Percentiles rank a stretch among this genome's conserved stretches.
These are phyloP conservation scores for Numida meleagris DNA, from an alignment of 2,113 vertebrate species.

Conservation along the genomic window DNA sequence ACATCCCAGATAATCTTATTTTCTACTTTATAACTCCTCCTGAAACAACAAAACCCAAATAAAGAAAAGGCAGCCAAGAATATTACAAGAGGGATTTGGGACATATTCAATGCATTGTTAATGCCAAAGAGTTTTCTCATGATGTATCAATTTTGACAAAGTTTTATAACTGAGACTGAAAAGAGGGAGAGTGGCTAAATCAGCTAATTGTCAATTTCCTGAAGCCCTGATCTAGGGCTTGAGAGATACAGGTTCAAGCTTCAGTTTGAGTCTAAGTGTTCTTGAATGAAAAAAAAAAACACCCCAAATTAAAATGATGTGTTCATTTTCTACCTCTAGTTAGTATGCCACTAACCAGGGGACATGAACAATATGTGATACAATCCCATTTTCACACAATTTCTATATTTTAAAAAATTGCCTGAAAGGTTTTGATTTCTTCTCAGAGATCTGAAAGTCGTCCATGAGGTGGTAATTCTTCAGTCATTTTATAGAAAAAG, in stretches of 20 bases:
- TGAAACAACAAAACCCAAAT: constrained; percentile 33
- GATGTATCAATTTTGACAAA: background rate
- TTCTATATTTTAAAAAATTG: background rate
- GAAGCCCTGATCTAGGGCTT: background rate
- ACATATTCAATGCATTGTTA: background rate
- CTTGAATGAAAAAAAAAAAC: background rate
- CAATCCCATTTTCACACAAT: background rate
- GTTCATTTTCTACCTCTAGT: background rate
- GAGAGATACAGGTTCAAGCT: background rate
- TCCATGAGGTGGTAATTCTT: background rate
- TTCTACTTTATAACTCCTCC: constrained; percentile 17
- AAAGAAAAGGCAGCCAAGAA: constrained; percentile 14
- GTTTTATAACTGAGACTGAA: background rate
- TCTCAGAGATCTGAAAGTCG: background rate
- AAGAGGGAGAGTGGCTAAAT: background rate
- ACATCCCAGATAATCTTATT: constrained; percentile 35
- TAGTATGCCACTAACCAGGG: background rate
- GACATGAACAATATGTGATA: background rate
- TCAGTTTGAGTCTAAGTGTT: background rate
- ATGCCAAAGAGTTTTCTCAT: constrained; percentile 26
- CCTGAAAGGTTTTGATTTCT: background rate
- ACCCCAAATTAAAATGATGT: background rate
- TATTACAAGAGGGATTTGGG: background rate
- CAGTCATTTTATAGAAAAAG: background rate
- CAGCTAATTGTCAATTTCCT: background rate